Percentiles rank a stretch among this genome's conserved stretches.
These are phyloP conservation scores for Enteromius paludinosus DNA, from an alignment of 2,797 vertebrate species.

Conservation along the genomic window DNA sequence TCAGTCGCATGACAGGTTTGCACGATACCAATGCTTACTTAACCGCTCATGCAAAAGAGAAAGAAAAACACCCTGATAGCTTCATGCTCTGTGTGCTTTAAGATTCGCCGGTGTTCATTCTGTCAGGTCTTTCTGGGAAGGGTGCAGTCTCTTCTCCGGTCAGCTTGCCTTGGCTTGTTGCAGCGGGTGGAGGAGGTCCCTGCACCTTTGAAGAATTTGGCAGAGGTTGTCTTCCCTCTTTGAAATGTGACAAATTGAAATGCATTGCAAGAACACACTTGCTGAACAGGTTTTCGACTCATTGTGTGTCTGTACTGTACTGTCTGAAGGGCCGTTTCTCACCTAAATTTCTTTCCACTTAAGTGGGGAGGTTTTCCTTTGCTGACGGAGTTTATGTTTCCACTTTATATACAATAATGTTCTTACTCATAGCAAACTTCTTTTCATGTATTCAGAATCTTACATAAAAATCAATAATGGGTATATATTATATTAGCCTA, in stretches of 20 bases:
- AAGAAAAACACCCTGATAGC: constrained; percentile 13
- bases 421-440: not conserved
- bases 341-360: constrained; percentile 45
- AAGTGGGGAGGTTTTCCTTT: constrained; percentile 46
- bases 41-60: constrained; percentile 43
- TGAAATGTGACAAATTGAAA: constrained; percentile 63
- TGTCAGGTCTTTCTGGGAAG: constrained; percentile 63
- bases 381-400: constrained; percentile 36
- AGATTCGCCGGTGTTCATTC: constrained; percentile 52
- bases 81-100: constrained; percentile 47
- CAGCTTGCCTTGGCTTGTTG: constrained; percentile 76
- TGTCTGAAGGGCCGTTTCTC: constrained; percentile 39
- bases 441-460: not conserved
- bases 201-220: constrained; percentile 64
- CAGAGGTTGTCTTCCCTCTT: constrained; percentile 51
- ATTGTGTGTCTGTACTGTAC: constrained; percentile 40
- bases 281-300: constrained; percentile 60
- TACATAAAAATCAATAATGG: not conserved
- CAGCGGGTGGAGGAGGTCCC: constrained; percentile 67
- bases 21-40: constrained; percentile 5
- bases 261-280: constrained; percentile 58
- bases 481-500: not conserved
- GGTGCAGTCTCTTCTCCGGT: constrained; percentile 70
- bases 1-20: not conserved
- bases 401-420: not conserved